phyloP scores from a whole-genome alignment of 2,888 invertebrate genomes.

The Rhogogaster chlorosoma region DNA sequence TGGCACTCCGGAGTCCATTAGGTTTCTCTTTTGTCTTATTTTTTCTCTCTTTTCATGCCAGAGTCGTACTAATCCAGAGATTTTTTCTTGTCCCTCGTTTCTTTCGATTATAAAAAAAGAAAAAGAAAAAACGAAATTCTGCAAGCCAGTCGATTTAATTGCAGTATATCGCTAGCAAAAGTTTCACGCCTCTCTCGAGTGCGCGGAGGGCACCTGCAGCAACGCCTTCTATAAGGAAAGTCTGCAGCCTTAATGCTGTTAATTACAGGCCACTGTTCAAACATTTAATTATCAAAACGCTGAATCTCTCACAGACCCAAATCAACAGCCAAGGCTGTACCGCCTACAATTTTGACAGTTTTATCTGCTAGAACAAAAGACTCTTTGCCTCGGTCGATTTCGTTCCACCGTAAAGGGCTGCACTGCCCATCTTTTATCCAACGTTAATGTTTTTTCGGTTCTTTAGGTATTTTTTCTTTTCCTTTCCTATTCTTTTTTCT shows the following conservation, averaged over 20 bases:
- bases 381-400: slow-evolving; percentile 28
- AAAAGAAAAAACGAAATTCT: slow-evolving; percentile 46
- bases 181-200: slow-evolving; percentile 62
- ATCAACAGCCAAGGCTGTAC: slow-evolving; percentile 43
- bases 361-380: slow-evolving; percentile 46
- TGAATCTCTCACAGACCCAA: slow-evolving; percentile 61
- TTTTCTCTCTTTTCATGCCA: not conserved
- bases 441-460: not conserved
- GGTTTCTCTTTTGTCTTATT: not conserved
- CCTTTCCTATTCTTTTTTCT: not conserved
- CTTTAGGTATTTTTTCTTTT: not conserved
- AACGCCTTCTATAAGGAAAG: slow-evolving; percentile 52
- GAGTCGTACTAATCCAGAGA: not conserved
- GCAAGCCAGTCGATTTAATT: slow-evolving; percentile 70
- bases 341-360: slow-evolving; percentile 50
- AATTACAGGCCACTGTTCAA: slow-evolving; percentile 69
- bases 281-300: slow-evolving; percentile 72
- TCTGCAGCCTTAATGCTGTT: slow-evolving; percentile 64
- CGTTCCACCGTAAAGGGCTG: not conserved
- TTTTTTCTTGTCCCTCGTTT: not conserved
- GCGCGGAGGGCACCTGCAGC: slow-evolving; percentile 52
- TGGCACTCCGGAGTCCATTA: not conserved
- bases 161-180: slow-evolving; percentile 67
- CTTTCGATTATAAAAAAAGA: not conserved
- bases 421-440: not conserved